phyloP scores from a whole-genome alignment of 2,888 invertebrate species.

The Encarsia formosa region DNA sequence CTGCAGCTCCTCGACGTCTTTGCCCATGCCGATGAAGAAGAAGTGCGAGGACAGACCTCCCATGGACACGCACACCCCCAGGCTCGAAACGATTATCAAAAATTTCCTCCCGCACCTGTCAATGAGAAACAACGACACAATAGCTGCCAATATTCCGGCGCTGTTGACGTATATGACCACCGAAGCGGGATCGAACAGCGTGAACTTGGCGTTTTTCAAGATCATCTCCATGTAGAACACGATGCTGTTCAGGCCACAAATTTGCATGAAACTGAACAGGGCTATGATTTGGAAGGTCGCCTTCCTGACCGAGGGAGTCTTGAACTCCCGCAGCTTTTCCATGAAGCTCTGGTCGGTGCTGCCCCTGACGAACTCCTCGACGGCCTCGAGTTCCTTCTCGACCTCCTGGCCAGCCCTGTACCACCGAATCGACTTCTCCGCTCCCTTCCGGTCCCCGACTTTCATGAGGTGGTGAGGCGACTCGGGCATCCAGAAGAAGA shows the following conservation, averaged over 20 bases:
- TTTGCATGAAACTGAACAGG: constrained; percentile 37
- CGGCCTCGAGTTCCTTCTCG: not conserved
- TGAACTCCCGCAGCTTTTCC: not conserved
- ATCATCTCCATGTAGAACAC: constrained; percentile 42
- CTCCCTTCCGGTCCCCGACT: not conserved
- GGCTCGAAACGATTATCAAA: constrained; percentile 35
- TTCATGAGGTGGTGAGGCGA: constrained; percentile 36
- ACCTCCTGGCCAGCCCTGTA: not conserved
- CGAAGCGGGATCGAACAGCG: constrained; percentile 32
- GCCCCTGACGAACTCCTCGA: not conserved
- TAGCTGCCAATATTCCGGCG: constrained; percentile 32
- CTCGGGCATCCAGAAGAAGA: constrained; percentile 39
- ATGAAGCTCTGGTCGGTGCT: not conserved
- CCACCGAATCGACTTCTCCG: not conserved
- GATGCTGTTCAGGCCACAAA: constrained; percentile 38
- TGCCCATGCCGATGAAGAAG: constrained; percentile 29
- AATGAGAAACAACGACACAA: constrained; percentile 33
- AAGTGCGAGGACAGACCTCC: constrained; percentile 32
- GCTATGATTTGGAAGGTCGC: constrained; percentile 33
- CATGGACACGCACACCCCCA: constrained; percentile 32
- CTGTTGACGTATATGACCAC: constrained; percentile 37
- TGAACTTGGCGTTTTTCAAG: constrained; percentile 33
- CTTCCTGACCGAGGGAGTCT: constrained; percentile 24
- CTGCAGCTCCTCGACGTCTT: constrained; percentile 31
- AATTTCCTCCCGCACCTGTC: constrained; percentile 40